Conservation (phyloP, 2,888 invertebrate species). For the Thymelicus sylvestris region DNA sequence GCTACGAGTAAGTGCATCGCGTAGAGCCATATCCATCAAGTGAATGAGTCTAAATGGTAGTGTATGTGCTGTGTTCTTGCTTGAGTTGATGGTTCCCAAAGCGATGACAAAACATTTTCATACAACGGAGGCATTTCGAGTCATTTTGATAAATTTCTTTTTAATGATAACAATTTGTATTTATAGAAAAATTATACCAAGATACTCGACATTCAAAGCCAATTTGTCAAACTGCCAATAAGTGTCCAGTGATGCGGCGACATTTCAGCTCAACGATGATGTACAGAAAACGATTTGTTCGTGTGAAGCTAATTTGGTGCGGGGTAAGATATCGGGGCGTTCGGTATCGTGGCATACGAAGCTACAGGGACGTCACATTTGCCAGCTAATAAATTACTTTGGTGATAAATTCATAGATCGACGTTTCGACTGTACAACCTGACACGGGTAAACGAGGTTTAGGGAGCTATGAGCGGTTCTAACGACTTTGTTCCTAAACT, state of each 20-base stretch:
- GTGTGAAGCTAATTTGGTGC: slow-evolving; percentile 75
- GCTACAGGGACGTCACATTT: slow-evolving; percentile 80
- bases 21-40: slow-evolving; percentile 60
- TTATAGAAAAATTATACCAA: slow-evolving; percentile 42
- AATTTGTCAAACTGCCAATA: slow-evolving; percentile 54
- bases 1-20: slow-evolving; percentile 61
- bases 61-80: slow-evolving; percentile 80
- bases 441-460: slow-evolving; percentile 41
- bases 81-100: slow-evolving; percentile 71
- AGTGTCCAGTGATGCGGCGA: slow-evolving; percentile 61
- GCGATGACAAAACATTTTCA: slow-evolving; percentile 66
- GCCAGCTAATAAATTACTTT: slow-evolving; percentile 77
- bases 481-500: slow-evolving; percentile 15
- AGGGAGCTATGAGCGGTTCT: slow-evolving; percentile 25
- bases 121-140: slow-evolving; percentile 27
- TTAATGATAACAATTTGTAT: slow-evolving; percentile 36
- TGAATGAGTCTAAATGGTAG: slow-evolving; percentile 68
- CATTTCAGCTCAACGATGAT: slow-evolving; percentile 53
- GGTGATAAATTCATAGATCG: slow-evolving; percentile 68
- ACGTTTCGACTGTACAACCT: slow-evolving; percentile 77
- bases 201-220: slow-evolving; percentile 53
- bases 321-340: slow-evolving; percentile 61
- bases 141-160: slow-evolving; percentile 43
- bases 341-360: slow-evolving; percentile 72
- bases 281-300: slow-evolving; percentile 69